Percentiles rank a stretch among this genome's conserved stretches.
Evolutionary conservation across 2,113 vertebrate species (phyloP).

Genomic region (Budorcas taxicolor): DNA sequence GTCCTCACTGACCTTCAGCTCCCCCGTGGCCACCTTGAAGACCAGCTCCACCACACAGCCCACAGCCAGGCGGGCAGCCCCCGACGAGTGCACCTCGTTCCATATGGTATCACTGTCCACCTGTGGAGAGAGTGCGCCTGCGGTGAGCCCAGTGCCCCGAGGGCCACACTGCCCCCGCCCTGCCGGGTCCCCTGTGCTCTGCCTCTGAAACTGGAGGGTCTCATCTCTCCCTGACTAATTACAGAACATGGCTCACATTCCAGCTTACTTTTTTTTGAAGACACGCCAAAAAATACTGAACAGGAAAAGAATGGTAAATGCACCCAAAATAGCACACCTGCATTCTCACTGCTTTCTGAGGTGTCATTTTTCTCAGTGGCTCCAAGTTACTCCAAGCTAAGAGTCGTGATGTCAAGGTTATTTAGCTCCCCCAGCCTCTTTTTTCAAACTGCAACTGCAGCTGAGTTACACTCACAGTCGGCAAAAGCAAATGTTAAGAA

Average conservation of each 20-base stretch:
- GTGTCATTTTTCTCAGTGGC: rapidly evolving
- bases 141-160: not conserved
- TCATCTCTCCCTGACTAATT: rapidly evolving
- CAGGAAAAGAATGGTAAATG: rapidly evolving
- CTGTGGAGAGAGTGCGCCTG: slow-evolving; percentile 67
- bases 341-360: rapidly evolving
- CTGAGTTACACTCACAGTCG: rapidly evolving
- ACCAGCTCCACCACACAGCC: slow-evolving; percentile 96
- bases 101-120: slow-evolving; percentile 99
- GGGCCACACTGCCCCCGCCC: rapidly evolving
- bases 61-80: slow-evolving; percentile 94
- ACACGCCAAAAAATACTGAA: rapidly evolving
- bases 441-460: not conserved
- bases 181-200: rapidly evolving
- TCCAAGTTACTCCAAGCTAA: rapidly evolving
- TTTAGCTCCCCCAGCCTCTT: rapidly evolving
- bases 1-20: slow-evolving; percentile 89
- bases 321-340: rapidly evolving
- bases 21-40: slow-evolving; percentile 95
- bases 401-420: rapidly evolving
- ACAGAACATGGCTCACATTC: rapidly evolving
- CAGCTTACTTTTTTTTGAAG: not conserved
- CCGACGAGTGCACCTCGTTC: slow-evolving; percentile 96
- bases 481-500: not conserved
- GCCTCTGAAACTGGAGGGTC: not conserved